These are phyloP conservation scores for Petromus typicus DNA, from an alignment of 2,113 vertebrate species.

Conservation along the genomic window DNA sequence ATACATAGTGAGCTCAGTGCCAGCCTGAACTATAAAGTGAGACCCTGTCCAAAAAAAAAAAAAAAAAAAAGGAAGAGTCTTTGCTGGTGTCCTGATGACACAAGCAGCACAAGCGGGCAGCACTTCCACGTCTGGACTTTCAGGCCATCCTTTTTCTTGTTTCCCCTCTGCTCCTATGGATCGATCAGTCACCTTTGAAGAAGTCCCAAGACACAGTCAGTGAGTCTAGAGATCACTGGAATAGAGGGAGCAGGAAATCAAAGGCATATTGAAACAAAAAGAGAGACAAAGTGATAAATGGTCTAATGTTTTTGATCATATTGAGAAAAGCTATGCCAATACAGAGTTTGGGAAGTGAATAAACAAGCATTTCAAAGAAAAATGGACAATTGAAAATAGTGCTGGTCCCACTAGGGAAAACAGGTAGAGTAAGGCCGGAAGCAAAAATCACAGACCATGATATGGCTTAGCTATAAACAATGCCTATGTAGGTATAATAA, in stretches of 20 bases:
- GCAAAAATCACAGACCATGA: conserved; percentile 20
- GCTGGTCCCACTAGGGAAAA: not conserved
- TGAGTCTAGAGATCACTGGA: not conserved
- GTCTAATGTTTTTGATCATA: not conserved
- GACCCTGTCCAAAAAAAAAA: too few species aligned
- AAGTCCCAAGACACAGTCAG: not conserved
- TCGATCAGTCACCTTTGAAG: not conserved
- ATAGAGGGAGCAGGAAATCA: not conserved
- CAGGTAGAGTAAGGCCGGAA: not conserved
- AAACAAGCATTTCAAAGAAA: conserved; percentile 34
- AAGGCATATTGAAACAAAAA: not conserved
- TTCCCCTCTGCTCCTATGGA: not conserved
- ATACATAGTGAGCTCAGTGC: too few species aligned
- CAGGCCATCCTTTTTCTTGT: not conserved
- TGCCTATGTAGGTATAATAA: not conserved
- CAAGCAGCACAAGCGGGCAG: not conserved
- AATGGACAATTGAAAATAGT: not conserved
- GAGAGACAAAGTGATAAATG: not conserved
- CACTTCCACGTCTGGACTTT: not conserved
- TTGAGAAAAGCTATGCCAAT: conserved; percentile 21
- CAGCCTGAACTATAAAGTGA: too few species aligned
- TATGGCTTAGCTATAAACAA: not conserved
- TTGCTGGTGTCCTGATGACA: not conserved
- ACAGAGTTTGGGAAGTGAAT: conserved; percentile 10
- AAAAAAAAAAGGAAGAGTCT: not conserved